A percentile compares a stretch with the other conserved stretches of the same genome.
These are phyloP conservation scores for Amorpha juglandis DNA, from an alignment of 2,888 invertebrate genomes.

Conservation along the genomic window DNA sequence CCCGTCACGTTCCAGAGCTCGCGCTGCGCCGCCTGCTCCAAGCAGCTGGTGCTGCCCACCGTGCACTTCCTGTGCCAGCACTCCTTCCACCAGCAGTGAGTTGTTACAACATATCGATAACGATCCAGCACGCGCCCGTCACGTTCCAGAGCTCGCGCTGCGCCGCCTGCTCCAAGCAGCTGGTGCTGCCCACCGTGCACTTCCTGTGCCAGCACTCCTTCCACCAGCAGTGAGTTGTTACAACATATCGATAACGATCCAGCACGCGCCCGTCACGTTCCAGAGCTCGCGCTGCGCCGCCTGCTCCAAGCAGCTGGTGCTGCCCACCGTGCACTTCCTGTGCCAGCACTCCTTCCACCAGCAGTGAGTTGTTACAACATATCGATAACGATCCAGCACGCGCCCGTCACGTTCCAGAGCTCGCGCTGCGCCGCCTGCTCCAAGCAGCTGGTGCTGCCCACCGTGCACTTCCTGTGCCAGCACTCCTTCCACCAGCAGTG, in stretches of 20 bases:
- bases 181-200: constrained; percentile 96
- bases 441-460: constrained; percentile 94
- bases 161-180: constrained; percentile 93
- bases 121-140: constrained; percentile 88
- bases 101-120: too few relatives aligned
- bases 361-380: too few relatives aligned
- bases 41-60: constrained; percentile 94
- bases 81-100: constrained; percentile 96
- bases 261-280: constrained; percentile 90
- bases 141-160: constrained; percentile 95
- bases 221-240: constrained; percentile 95
- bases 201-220: constrained; percentile 98
- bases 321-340: constrained; percentile 96
- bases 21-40: constrained; percentile 94
- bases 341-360: constrained; percentile 98
- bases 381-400: constrained; percentile 88
- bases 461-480: constrained; percentile 96
- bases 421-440: constrained; percentile 95
- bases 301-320: constrained; percentile 93
- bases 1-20: constrained; percentile 94
- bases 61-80: constrained; percentile 98
- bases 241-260: too few relatives aligned
- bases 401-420: constrained; percentile 92
- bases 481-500: constrained; percentile 98
- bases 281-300: constrained; percentile 95